These are phyloP conservation scores for Drosophila busckii DNA, from an alignment of 1,140 invertebrate species.

Conservation along the genomic window DNA sequence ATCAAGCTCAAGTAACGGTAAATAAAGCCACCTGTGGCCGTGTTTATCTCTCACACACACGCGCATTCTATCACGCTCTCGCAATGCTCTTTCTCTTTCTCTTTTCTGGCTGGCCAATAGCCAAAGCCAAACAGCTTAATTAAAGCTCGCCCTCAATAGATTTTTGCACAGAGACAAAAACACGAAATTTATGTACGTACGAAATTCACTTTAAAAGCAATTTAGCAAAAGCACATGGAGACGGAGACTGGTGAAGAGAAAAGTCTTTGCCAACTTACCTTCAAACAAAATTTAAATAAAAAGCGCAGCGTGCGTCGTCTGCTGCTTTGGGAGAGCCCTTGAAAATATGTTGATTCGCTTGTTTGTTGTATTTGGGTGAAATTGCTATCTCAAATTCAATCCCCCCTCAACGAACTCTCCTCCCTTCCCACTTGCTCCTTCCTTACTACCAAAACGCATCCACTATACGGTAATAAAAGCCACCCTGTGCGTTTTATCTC, in stretches of 20 bases:
- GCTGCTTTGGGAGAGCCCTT: constrained; percentile 30
- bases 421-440: too few species aligned
- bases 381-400: too few species aligned
- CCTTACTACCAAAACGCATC: too few species aligned
- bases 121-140: constrained; percentile 17
- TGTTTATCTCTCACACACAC: not conserved
- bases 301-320: constrained; percentile 18
- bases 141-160: constrained; percentile 28
- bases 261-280: constrained; percentile 29
- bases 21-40: constrained; percentile 24
- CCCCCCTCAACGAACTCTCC: too few species aligned
- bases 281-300: constrained; percentile 36
- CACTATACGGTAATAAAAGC: too few species aligned
- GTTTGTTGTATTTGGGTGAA: too few species aligned
- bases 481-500: too few species aligned
- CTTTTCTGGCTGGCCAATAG: not conserved
- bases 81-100: not conserved
- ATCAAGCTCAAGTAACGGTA: constrained; percentile 24
- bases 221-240: constrained; percentile 23
- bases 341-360: constrained; percentile 32
- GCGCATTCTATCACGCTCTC: constrained; percentile 2
- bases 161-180: constrained; percentile 14
- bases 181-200: constrained; percentile 23
- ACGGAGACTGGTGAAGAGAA: too few species aligned
- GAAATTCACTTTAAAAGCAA: constrained; percentile 29